phyloP scores from a whole-genome alignment of 2,113 vertebrate genomes.

The Xiphophorus hellerii region DNA sequence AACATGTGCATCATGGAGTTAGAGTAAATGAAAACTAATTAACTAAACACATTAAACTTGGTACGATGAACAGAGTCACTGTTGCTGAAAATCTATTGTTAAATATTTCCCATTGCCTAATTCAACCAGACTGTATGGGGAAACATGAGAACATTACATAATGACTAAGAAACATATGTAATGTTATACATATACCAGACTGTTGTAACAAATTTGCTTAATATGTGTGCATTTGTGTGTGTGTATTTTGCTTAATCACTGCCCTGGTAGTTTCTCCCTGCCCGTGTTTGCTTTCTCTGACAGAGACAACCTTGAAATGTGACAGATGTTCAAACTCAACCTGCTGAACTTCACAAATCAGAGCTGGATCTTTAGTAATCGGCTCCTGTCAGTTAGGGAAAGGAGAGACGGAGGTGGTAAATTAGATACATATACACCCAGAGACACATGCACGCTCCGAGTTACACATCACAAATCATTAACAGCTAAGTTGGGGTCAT shows the following conservation, averaged over 20 bases:
- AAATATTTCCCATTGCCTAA: not conserved
- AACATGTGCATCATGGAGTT: constrained; percentile 28
- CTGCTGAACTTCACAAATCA: constrained; percentile 80
- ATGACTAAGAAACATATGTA: constrained; percentile 3
- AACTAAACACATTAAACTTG: constrained; percentile 5
- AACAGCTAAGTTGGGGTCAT: constrained; percentile 72
- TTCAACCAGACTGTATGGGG: not conserved
- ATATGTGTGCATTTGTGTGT: constrained; percentile 13
- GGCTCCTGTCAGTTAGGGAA: constrained; percentile 69
- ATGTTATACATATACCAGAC: not conserved
- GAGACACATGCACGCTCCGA: constrained; percentile 33
- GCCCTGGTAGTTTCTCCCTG: constrained; percentile 32
- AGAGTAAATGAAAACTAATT: constrained; percentile 13
- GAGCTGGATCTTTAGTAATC: constrained; percentile 76
- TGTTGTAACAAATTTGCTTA: constrained; percentile 16
- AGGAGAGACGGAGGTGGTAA: constrained; percentile 41
- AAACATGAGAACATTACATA: not conserved
- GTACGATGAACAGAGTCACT: constrained; percentile 1
- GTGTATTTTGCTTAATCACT: constrained; percentile 42
- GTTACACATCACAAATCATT: constrained; percentile 73
- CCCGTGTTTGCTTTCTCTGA: constrained; percentile 55
- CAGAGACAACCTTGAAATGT: constrained; percentile 68
- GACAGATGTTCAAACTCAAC: constrained; percentile 79
- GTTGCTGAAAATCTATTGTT: not conserved
- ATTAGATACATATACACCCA: constrained; percentile 25